These are phyloP conservation scores for Catharus minimus DNA, from an alignment of 2,113 vertebrate genomes.

Conservation along the genomic window DNA sequence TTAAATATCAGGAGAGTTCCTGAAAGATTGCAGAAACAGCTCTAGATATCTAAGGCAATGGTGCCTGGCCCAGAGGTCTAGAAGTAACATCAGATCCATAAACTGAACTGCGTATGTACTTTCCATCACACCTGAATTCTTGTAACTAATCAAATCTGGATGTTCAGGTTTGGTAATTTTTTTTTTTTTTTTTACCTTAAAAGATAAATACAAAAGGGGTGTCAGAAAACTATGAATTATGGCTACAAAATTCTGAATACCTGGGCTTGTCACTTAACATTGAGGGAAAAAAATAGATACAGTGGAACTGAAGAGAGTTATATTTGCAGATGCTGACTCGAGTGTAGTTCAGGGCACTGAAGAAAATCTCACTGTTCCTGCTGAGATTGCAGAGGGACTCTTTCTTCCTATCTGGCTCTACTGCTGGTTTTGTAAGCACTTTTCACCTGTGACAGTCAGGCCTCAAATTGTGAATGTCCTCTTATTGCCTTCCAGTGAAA, in stretches of 20 bases:
- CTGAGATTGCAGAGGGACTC: slow-evolving; percentile 8
- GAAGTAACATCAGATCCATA: slow-evolving; percentile 24
- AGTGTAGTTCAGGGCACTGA: slow-evolving; percentile 20
- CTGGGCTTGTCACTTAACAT: not conserved
- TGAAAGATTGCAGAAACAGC: slow-evolving; percentile 49
- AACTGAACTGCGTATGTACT: slow-evolving; percentile 37
- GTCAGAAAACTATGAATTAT: not conserved
- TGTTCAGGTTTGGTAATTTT: slow-evolving; percentile 14
- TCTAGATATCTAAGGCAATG: slow-evolving; percentile 41
- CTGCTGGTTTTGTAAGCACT: slow-evolving; percentile 54
- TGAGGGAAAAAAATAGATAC: not conserved
- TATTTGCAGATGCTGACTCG: not conserved
- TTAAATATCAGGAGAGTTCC: slow-evolving; percentile 46
- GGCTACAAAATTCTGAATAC: not conserved
- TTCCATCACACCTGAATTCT: slow-evolving; percentile 56
- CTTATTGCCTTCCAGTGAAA: slow-evolving; percentile 59
- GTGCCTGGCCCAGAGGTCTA: slow-evolving; percentile 36
- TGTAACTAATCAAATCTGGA: slow-evolving; percentile 28
- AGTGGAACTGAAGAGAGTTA: not conserved
- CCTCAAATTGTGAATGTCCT: slow-evolving; percentile 40
- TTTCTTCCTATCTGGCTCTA: slow-evolving; percentile 43
- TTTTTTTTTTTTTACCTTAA: not conserved
- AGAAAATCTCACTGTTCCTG: not conserved
- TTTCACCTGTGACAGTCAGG: slow-evolving; percentile 49
- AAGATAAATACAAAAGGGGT: not conserved